Percentiles rank a stretch among this genome's conserved stretches.
Evolutionary conservation across 2,888 invertebrate genomes (phyloP).

Genomic region (Drosophila putrida): DNA sequence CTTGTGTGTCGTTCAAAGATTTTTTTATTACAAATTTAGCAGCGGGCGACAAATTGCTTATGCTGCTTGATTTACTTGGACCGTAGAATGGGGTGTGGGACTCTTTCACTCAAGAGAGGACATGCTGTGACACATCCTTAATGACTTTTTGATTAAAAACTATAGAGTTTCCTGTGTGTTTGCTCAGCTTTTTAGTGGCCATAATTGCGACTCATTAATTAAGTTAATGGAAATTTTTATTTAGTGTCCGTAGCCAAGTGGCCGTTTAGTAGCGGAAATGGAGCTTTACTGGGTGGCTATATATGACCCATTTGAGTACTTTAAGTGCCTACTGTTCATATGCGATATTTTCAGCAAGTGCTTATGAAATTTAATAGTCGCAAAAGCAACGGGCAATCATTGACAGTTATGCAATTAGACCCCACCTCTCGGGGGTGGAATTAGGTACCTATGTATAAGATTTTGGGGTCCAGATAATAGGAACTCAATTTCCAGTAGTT

Average conservation of each 20-base stretch:
- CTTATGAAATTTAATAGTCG: slow-evolving; percentile 56
- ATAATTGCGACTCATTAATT: slow-evolving; percentile 74
- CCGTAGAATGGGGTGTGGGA: background rate
- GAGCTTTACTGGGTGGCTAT: slow-evolving; percentile 11
- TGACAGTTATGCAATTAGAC: slow-evolving; percentile 51
- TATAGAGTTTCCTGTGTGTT: slow-evolving; percentile 68
- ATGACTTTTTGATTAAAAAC: slow-evolving; percentile 80
- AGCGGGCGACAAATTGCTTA: slow-evolving; percentile 79
- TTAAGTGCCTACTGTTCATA: slow-evolving; percentile 56
- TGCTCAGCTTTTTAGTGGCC: slow-evolving; percentile 68
- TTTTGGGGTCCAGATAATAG: background rate
- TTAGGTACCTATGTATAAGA: background rate
- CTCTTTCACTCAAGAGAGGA: slow-evolving; percentile 24
- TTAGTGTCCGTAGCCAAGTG: slow-evolving; percentile 48
- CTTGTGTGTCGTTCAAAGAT: slow-evolving; percentile 58
- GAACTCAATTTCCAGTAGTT: background rate
- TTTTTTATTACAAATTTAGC: slow-evolving; percentile 75
- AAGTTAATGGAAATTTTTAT: slow-evolving; percentile 80
- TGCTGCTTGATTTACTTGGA: slow-evolving; percentile 68
- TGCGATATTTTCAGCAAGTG: slow-evolving; percentile 51
- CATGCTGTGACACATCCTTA: slow-evolving; percentile 70
- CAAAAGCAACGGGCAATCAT: slow-evolving; percentile 5
- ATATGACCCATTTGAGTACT: slow-evolving; percentile 26
- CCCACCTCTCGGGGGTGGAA: background rate
- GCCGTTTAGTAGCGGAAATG: slow-evolving; percentile 46